Evolutionary conservation across 2,113 vertebrate genomes (phyloP).

Genomic region (Chloropsis cyanopogon): DNA sequence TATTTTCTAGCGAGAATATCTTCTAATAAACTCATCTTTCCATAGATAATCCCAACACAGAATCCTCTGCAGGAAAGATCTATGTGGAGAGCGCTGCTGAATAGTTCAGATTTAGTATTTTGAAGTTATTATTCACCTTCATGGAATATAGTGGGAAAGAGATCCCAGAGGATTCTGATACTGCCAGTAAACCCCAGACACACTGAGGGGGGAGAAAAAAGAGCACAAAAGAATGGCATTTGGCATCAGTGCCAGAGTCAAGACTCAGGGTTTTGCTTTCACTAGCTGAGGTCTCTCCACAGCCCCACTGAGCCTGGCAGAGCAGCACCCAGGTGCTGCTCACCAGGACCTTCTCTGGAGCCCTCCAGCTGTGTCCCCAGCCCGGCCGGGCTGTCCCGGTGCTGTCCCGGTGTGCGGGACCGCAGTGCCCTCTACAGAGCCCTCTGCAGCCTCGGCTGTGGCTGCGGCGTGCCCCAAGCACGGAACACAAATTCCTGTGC

Average conservation of each 20-base stretch:
- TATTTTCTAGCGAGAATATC: background rate
- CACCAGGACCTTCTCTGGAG: background rate
- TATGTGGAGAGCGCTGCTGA: background rate
- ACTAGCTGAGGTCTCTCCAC: background rate
- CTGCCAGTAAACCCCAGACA: background rate
- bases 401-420: background rate
- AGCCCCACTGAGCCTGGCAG: background rate
- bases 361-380: background rate
- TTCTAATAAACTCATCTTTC: background rate
- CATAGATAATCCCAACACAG: background rate
- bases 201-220: rapidly evolving
- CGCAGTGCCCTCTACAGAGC: background rate
- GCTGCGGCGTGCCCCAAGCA: background rate
- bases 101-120: background rate
- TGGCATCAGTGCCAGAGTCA: background rate
- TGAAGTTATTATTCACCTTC: background rate
- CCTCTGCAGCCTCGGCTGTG: background rate
- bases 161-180: background rate
- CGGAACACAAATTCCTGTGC: rapidly evolving
- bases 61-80: background rate
- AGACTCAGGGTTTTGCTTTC: background rate
- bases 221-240: rapidly evolving
- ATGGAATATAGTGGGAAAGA: background rate
- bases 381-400: background rate
- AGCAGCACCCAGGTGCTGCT: background rate